phyloP scores from a whole-genome alignment of 2,113 vertebrate species.

The Passer domesticus region DNA sequence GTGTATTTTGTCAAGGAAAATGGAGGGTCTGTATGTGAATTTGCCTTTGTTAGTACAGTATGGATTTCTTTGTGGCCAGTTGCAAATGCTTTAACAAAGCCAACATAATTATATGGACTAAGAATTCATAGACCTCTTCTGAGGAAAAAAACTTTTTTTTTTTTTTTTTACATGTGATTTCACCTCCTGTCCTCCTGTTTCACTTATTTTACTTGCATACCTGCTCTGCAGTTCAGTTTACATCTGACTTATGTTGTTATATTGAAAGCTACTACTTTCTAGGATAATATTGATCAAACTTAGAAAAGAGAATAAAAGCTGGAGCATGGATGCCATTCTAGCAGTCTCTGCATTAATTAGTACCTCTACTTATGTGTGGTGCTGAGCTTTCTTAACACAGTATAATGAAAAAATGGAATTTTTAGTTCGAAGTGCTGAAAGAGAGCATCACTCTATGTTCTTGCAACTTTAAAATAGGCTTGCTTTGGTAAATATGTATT shows the following conservation, averaged over 20 bases:
- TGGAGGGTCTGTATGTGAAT: neutral
- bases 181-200: neutral
- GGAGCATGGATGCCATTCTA: neutral
- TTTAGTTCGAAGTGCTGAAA: neutral
- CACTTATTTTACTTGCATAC: neutral
- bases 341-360: neutral
- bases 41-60: neutral
- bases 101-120: neutral
- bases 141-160: neutral
- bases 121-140: neutral
- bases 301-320: neutral
- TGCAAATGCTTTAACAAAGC: neutral
- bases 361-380: neutral
- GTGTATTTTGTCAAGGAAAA: neutral
- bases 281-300: neutral
- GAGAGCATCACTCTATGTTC: neutral
- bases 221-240: neutral
- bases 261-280: neutral
- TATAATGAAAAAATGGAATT: neutral
- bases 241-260: neutral
- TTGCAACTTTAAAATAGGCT: neutral
- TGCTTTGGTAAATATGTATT: neutral
- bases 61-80: neutral
- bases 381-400: neutral
- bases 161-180: neutral